Conservation (phyloP, 2,888 invertebrate species). For the Sphecodes monilicornis region DNA sequence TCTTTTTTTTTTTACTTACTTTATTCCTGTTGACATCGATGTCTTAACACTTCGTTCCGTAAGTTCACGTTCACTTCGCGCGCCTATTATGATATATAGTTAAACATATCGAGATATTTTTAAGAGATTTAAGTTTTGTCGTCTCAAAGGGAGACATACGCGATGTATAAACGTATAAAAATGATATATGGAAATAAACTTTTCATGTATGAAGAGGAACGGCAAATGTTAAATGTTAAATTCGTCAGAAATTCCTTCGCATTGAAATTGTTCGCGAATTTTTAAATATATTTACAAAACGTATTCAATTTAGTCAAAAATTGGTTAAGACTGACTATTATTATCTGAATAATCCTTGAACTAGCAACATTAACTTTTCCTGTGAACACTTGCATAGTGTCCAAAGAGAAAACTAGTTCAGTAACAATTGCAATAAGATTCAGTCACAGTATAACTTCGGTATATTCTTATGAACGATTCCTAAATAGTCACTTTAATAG, state of each 20-base stretch:
- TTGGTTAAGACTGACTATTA: constrained; percentile 31
- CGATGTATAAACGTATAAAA: constrained; percentile 45
- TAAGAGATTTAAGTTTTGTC: constrained; percentile 10
- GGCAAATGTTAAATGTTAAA: constrained; percentile 25
- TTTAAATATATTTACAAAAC: constrained; percentile 42
- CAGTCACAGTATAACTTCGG: constrained; percentile 22
- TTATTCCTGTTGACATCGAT: constrained; percentile 44
- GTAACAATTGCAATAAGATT: constrained; percentile 38
- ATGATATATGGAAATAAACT: constrained; percentile 26
- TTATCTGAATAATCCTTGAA: constrained; percentile 33
- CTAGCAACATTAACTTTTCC: constrained; percentile 29
- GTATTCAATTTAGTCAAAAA: constrained; percentile 16
- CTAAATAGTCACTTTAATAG: constrained; percentile 70
- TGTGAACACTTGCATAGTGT: neutral
- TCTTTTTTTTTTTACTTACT: constrained; percentile 63
- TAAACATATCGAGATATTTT: constrained; percentile 13
- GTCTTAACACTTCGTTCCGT: constrained; percentile 28
- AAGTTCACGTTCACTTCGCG: constrained; percentile 57
- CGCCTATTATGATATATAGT: constrained; percentile 14
- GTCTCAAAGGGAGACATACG: neutral
- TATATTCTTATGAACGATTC: constrained; percentile 11
- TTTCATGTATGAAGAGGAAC: constrained; percentile 17
- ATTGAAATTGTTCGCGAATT: constrained; percentile 23
- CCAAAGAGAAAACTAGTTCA: constrained; percentile 22
- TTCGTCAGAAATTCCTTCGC: constrained; percentile 23